Percentiles rank a stretch among this genome's conserved stretches.
Evolutionary conservation across 2,888 invertebrate genomes (phyloP).

Genomic region (Sepioteuthis lessoniana): DNA sequence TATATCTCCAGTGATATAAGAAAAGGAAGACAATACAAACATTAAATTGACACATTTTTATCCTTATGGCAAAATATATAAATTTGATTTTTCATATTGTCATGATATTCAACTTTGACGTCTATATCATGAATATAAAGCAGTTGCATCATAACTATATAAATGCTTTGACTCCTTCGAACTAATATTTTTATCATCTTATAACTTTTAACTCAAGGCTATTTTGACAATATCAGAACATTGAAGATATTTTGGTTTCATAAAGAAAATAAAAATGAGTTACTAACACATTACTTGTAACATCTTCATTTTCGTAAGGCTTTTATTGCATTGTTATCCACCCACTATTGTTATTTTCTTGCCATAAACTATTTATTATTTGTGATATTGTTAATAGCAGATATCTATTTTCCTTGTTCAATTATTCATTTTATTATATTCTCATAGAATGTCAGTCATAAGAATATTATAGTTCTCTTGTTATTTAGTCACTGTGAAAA

Average conservation of each 20-base stretch:
- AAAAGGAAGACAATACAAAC: no score
- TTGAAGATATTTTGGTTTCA: background rate
- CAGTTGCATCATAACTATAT: background rate
- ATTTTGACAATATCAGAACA: background rate
- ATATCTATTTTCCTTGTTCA: background rate
- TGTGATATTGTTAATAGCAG: background rate
- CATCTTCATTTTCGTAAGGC: background rate
- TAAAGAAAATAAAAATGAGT: background rate
- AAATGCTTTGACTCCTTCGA: background rate
- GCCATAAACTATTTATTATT: background rate
- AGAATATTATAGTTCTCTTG: background rate
- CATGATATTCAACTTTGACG: no score
- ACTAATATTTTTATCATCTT: background rate
- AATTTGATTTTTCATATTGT: no score
- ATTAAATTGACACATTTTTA: no score
- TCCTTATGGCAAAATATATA: no score
- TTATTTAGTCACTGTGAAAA: background rate
- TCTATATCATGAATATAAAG: background rate
- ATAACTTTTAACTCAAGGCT: background rate
- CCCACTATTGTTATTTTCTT: background rate
- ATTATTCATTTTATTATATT: background rate
- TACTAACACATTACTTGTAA: background rate
- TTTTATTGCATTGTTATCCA: background rate
- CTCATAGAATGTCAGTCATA: background rate
- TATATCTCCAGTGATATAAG: no score